Base-by-base conservation (phyloP, 2,888 invertebrate species). In the Latrodectus hesperus region DNA sequence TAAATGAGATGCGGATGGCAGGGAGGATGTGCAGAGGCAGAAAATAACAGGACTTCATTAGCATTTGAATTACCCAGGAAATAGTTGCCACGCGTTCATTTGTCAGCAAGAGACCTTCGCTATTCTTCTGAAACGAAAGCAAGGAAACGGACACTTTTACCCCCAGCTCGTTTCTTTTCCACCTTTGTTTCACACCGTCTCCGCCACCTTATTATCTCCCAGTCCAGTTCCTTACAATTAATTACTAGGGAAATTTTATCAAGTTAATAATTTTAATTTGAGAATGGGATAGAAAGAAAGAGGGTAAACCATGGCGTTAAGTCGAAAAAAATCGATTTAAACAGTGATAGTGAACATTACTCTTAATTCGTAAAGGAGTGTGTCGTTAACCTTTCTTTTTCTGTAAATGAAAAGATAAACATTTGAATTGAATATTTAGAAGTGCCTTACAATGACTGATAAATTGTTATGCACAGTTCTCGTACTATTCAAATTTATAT, bases 41-140 rank as follows among this genome's bases (percentile, higher is more conserved):
- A 88, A 88, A 88, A 88, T 88, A 88, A 88, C 84, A 80, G 81
- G 73, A 22, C 84, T 80, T 81, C 88, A 88, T 88, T 88, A 88
- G 88, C 88, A 88, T 88, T 88, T 84, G 88, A 88, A 88, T 88
- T 84, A 88, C 84, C 81, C 72, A 71, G 80, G 81, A 88, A 84
- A 71, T 72, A 87, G 74, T 83, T 78, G 79, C 88, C 88, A 72
- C 84, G 53, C 78, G 88, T 80, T 88, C 88, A 88, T 88, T 88
- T 88, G 83, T 88, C 84, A 83, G 83, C 75, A 75, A 76, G 74
- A 68, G 75, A 52, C 75, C 68, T 52, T n/a, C 38, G 26, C n/a
- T 38, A 14, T 16, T 64, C 51, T 22, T 75, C 38, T 16, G 22
- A 17, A 72, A 16, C 72, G 72, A n/a, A 72, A 72, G 22, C 12